phyloP scores from a whole-genome alignment of 2,888 invertebrate species.

The Lycocerus yunnanus region DNA sequence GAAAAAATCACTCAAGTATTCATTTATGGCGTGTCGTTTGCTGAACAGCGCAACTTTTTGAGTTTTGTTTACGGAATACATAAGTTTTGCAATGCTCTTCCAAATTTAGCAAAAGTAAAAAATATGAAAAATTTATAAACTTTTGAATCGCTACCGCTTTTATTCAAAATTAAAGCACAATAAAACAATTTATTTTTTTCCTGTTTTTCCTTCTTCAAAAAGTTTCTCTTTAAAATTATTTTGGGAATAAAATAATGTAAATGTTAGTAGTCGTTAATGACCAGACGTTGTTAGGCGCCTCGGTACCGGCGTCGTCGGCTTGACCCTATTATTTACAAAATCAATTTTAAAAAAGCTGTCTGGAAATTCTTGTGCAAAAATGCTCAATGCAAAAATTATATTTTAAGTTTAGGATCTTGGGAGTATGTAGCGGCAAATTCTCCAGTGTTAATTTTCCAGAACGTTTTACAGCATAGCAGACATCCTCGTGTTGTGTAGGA shows the following conservation, averaged over 20 bases:
- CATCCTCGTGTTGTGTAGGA: not conserved
- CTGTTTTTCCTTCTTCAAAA: too few species aligned
- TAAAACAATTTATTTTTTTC: too few species aligned
- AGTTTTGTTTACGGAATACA: too few species aligned
- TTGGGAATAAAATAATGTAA: not conserved
- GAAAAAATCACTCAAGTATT: too few species aligned
- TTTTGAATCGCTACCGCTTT: too few species aligned
- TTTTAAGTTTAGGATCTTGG: not conserved
- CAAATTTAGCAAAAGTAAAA: too few species aligned
- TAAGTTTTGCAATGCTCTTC: too few species aligned
- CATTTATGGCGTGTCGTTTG: too few species aligned
- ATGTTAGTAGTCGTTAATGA: not conserved
- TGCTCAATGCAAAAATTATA: not conserved
- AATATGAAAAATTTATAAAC: too few species aligned
- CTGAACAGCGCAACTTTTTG: too few species aligned
- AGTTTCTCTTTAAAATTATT: too few species aligned
- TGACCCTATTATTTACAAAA: not conserved
- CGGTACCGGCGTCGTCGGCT: constrained; percentile 2
- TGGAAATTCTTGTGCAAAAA: not conserved
- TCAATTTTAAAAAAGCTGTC: not conserved
- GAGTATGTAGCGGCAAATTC: not conserved
- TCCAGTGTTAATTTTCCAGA: not conserved
- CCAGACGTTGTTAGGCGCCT: constrained; percentile 1
- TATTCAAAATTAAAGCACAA: too few species aligned
- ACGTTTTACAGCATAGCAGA: not conserved